Conservation (phyloP, 2,888 invertebrate species). For the Epirrhoe alternata region DNA sequence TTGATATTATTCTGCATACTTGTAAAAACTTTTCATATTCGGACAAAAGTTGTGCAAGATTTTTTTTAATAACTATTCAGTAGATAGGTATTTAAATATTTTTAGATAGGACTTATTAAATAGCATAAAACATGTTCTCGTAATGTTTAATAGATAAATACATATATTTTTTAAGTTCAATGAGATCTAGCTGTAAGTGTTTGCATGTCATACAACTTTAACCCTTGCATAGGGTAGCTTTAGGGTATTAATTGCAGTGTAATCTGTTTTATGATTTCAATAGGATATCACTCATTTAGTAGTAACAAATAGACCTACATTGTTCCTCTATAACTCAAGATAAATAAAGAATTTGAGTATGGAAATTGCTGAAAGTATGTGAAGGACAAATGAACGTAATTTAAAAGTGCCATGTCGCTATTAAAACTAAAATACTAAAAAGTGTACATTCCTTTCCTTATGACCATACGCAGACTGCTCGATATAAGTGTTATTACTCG, state of each 20-base stretch:
- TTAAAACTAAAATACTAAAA: slow-evolving; percentile 35
- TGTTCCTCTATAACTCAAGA: slow-evolving; percentile 30
- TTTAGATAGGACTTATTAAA: slow-evolving; percentile 32
- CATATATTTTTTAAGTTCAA: slow-evolving; percentile 24
- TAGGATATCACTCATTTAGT: slow-evolving; percentile 23
- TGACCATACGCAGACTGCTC: slow-evolving; percentile 31
- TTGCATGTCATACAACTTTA: slow-evolving; percentile 29
- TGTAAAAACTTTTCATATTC: slow-evolving; percentile 13
- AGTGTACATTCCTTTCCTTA: slow-evolving; percentile 38
- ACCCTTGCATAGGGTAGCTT: slow-evolving; percentile 9
- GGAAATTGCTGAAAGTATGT: slow-evolving; percentile 22
- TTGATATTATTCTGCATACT: slow-evolving; percentile 12
- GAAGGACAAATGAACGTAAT: slow-evolving; percentile 29
- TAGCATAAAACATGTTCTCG: slow-evolving; percentile 27
- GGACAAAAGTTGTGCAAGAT: slow-evolving; percentile 16
- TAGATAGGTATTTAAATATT: slow-evolving; percentile 38
- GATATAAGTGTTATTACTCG: slow-evolving; percentile 25
- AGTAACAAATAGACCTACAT: slow-evolving; percentile 18
- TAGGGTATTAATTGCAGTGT: slow-evolving; percentile 20
- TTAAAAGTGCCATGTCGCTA: slow-evolving; percentile 35
- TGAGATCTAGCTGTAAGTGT: slow-evolving; percentile 13
- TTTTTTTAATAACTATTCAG: slow-evolving; percentile 25
- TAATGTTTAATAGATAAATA: slow-evolving; percentile 32
- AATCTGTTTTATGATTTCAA: slow-evolving; percentile 22
- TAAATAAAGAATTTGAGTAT: slow-evolving; percentile 16